Evolutionary conservation across 2,888 invertebrate species (phyloP).

Genomic region (Phoenoteleia sp.): DNA sequence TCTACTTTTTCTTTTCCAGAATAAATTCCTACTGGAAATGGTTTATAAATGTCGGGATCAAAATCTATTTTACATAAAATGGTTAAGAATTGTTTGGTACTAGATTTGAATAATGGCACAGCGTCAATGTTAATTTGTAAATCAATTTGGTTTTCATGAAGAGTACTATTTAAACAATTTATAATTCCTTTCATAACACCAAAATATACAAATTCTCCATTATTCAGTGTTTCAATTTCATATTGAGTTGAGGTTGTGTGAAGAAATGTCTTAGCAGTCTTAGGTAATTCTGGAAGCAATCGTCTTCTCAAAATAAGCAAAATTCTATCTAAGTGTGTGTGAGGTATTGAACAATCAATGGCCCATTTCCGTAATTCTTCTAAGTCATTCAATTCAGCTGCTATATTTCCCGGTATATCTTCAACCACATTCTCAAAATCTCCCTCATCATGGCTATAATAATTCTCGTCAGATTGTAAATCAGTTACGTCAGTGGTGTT

Average conservation of each 20-base stretch:
- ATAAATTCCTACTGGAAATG: slow-evolving; percentile 32
- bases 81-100: background rate
- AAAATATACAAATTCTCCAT: slow-evolving; percentile 59
- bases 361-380: no score
- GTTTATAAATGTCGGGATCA: slow-evolving; percentile 47
- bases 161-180: slow-evolving; percentile 17
- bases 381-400: no score
- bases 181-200: slow-evolving; percentile 28
- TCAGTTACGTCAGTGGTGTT: no score
- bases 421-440: no score
- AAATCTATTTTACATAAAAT: slow-evolving; percentile 47
- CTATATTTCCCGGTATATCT: no score
- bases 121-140: slow-evolving; percentile 57
- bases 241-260: slow-evolving; percentile 8
- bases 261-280: slow-evolving; percentile 33
- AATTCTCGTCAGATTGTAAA: no score
- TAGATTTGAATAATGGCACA: slow-evolving; percentile 46
- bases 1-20: slow-evolving; percentile 53
- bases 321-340: slow-evolving; percentile 8
- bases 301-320: slow-evolving; percentile 11
- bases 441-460: no score
- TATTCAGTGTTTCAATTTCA: slow-evolving; percentile 3
- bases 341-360: no score
- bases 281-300: slow-evolving; percentile 8
- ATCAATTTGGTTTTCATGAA: slow-evolving; percentile 47